phyloP scores from a whole-genome alignment of 2,113 vertebrate species.

The Gymnogyps californianus region DNA sequence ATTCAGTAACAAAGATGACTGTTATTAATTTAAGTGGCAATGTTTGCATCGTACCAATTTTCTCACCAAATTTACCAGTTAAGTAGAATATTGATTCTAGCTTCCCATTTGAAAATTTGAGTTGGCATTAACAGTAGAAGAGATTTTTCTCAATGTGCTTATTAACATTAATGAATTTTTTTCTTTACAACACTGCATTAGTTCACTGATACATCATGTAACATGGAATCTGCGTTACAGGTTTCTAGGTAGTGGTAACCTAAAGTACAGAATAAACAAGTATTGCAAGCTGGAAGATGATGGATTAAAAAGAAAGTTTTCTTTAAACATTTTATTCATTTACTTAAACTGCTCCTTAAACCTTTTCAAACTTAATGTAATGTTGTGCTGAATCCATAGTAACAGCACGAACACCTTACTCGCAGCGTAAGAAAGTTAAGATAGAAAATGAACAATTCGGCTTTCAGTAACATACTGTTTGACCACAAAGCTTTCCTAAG shows the following conservation, averaged over 20 bases:
- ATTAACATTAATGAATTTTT: not conserved
- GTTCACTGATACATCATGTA: not conserved
- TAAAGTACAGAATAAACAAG: not conserved
- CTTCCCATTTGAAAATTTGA: not conserved
- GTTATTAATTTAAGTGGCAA: not conserved
- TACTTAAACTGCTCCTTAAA: not conserved
- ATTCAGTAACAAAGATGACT: not conserved
- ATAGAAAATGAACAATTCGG: not conserved
- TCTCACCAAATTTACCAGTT: not conserved
- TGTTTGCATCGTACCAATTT: not conserved
- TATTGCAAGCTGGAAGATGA: not conserved
- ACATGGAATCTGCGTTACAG: not conserved
- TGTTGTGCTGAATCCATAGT: not conserved
- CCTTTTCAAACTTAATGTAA: not conserved
- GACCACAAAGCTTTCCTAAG: not conserved
- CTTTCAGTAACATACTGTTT: not conserved
- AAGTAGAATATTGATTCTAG: not conserved
- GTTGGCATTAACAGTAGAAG: not conserved
- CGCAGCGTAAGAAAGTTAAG: not conserved
- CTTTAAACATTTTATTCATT: not conserved
- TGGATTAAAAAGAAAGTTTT: not conserved
- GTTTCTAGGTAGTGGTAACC: not conserved
- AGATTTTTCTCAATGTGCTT: not conserved
- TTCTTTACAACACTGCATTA: not conserved
- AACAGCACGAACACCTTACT: not conserved